Base-by-base conservation (phyloP, 2,888 invertebrate genomes). In the Diaphora mendica region DNA sequence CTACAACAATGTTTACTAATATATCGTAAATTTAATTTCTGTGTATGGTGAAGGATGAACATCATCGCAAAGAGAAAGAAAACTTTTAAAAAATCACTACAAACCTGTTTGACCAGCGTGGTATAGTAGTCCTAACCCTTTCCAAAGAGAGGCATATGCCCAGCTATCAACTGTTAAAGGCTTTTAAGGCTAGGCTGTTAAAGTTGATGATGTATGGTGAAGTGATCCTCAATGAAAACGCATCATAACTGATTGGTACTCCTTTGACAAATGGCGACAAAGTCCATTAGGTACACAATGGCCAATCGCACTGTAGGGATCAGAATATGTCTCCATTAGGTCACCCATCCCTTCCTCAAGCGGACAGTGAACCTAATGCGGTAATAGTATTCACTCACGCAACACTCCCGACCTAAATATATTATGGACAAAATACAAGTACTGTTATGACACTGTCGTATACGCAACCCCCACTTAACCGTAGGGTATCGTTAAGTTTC, bases 371-470 rank as follows among this genome's bases (percentile, higher is more conserved):
- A 64, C 71, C 51, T 73, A 64, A 33, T 80, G 64, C 75, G 67
- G 70, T 82, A 84, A 82, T 82, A 72, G 85, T 48, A 23, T 64
- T 15, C 1, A 39, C 70, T 66, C 82, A 82, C 82, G 82, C 85
- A 68, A 82, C 68, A 51, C 62, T 20, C 42, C 48, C 73, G 68
- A 71, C 72, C 73, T 55, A 68, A 68, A 68, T 75, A 65, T 77
- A 35, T 73, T 72, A 74, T 72, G 72, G 67, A 74, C 51, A 68
- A 83, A 76, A 73, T 15, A 8, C 7, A 62, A 30, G 30, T 62
- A 62, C 62, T 26, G 26, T n/a, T 55, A 23, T 62, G 62, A 62
- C 62, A 62, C 17, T 30, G 30, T 30, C 62, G 59, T 26, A 26
- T 62, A 62, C 17, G 17, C 17, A 62, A 30, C 30, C 62, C 62